phyloP scores from a whole-genome alignment of 37 sponge, comb jelly and placozoan genomes.

The Trichoplax adhaerens region DNA sequence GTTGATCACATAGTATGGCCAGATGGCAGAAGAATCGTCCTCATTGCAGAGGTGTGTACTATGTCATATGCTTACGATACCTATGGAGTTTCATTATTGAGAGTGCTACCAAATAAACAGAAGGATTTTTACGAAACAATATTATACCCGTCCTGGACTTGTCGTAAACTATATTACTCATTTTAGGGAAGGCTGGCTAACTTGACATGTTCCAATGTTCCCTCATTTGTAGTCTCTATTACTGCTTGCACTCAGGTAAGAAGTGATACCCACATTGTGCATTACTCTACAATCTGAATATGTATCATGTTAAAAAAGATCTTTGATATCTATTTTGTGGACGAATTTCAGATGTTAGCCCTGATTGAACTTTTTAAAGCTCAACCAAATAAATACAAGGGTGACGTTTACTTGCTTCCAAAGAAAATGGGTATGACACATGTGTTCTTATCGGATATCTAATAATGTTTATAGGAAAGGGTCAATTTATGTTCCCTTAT shows the following conservation, averaged over 20 bases:
- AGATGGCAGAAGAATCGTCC: slow-evolving; percentile 40
- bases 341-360: slow-evolving; percentile 29
- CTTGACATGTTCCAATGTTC: slow-evolving; percentile 46
- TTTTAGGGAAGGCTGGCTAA: slow-evolving; percentile 45
- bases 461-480: background rate
- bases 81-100: no score
- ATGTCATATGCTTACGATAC: background rate
- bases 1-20: slow-evolving; percentile 55
- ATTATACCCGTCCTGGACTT: no score
- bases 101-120: no score
- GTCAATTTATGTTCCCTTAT: no score
- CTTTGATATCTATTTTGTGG: no score
- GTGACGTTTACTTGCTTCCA: slow-evolving; percentile 67
- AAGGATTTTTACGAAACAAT: no score
- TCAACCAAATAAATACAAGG: slow-evolving; percentile 48
- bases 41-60: slow-evolving; percentile 53
- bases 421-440: slow-evolving; percentile 65
- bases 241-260: slow-evolving; percentile 66
- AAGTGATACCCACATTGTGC: no score
- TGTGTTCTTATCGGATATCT: background rate
- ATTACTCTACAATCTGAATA: no score
- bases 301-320: no score
- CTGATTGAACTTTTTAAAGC: slow-evolving; percentile 70
- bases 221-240: slow-evolving; percentile 62
- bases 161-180: background rate